Percentiles rank a stretch among this genome's conserved stretches.
phyloP scores from a whole-genome alignment of 2,113 vertebrate species.

The Geococcyx californianus region DNA sequence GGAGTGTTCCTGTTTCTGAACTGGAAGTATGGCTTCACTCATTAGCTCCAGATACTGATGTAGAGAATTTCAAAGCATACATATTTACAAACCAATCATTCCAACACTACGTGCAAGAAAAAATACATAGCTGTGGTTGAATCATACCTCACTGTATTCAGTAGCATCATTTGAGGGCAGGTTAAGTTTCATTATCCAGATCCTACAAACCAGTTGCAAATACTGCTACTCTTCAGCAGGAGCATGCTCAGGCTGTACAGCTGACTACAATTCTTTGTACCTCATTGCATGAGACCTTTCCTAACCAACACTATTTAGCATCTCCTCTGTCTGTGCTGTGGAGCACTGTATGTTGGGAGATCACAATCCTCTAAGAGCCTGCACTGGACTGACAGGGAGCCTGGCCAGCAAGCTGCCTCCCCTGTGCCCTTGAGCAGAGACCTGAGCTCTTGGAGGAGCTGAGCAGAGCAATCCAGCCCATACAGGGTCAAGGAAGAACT shows the following conservation, averaged over 20 bases:
- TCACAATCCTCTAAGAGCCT: neutral
- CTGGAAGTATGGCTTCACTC: neutral
- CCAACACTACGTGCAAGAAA: neutral
- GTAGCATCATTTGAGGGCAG: neutral
- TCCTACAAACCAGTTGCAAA: neutral
- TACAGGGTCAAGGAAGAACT: neutral
- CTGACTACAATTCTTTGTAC: neutral
- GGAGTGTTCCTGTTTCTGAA: neutral
- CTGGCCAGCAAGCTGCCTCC: neutral
- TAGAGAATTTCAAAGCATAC: neutral
- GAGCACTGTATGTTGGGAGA: rapidly evolving
- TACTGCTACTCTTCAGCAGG: neutral
- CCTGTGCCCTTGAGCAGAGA: rapidly evolving
- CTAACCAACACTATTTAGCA: neutral
- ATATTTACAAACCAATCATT: neutral
- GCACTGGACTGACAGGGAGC: neutral
- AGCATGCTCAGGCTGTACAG: neutral
- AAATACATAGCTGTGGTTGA: neutral
- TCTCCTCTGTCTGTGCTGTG: rapidly evolving
- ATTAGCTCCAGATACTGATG: neutral
- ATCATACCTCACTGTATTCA: neutral
- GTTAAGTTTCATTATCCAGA: neutral
- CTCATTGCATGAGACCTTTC: neutral
- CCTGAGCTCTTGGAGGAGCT: neutral
- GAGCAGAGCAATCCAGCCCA: neutral